Evolutionary conservation across 1,140 invertebrate genomes (phyloP), one percentile per base, ranked within the genome.

Genomic region (Artemia franciscana): DNA sequence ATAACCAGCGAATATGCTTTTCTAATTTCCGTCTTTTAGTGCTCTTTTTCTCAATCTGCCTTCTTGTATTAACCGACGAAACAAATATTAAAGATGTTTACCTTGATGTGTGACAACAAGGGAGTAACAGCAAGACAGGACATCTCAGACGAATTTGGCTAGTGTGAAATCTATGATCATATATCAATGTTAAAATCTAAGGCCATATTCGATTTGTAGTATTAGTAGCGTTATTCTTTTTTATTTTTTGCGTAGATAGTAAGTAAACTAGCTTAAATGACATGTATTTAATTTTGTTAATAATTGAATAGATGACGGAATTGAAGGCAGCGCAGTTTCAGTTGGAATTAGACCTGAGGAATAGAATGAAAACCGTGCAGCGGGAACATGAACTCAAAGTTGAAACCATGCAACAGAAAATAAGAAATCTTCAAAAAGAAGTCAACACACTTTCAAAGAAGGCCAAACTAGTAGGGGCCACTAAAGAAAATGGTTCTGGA

Each of bases 261-360:
- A n/a, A n/a, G n/a, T n/a, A n/a, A n/a, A n/a, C n/a, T n/a, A n/a
- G n/a, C n/a, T n/a, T n/a, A n/a, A n/a, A n/a, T n/a, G n/a, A n/a
- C n/a, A n/a, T n/a, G n/a, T n/a, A 4, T 28, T 58, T 23, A 27
- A 26, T 18, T 59, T 59, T 59, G 5, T 63, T 7, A 60, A 57
- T 60, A 60, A n/a, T n/a, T n/a, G n/a, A n/a, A 5, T 39, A 93
- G 89, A 88, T 94, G 66, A 91, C 87, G 4, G 91, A 95, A 71
- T 72, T 93, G 62, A 94, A 94, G 75, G 90, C 91, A 7, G 83
- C 86, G 71, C 85, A 91, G 69, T 90, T 88, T 70, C 89, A 88
- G 24, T 79, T 81, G 57, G 89, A 92, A 70, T 83, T 83, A 59
- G 90, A 93, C 67, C 74, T 89, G 58, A 78, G 91, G 24, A 84